Evolutionary conservation across 2,888 invertebrate species (phyloP).

Genomic region (Caenorhabditis becei): DNA sequence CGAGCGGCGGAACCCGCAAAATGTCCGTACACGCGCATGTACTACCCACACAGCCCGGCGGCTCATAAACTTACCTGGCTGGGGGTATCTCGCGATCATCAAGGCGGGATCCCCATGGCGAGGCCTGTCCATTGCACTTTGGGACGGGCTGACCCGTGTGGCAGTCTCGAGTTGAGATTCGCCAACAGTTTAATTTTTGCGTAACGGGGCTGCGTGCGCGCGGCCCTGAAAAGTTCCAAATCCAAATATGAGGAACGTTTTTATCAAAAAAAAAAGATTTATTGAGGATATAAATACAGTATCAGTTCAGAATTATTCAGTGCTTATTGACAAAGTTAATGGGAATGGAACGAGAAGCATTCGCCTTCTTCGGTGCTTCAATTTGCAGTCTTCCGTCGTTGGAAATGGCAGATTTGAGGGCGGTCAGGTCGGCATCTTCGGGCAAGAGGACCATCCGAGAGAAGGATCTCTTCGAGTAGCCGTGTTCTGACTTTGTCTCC

Average conservation of each 20-base stretch:
- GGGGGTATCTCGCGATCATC: conserved; percentile 87
- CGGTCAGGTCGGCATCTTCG: conserved; percentile 29
- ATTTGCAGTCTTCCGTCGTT: conserved; percentile 30
- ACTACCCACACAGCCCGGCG: conserved; percentile 82
- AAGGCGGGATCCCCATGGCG: conserved; percentile 87
- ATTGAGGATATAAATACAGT: too few relatives aligned
- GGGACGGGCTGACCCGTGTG: conserved; percentile 87
- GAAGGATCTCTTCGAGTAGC: conserved; percentile 35
- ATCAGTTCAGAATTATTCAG: not conserved
- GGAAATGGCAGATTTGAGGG: conserved; percentile 22
- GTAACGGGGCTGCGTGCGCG: conserved; percentile 81
- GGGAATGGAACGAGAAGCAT: conserved; percentile 33
- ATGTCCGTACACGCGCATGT: too few relatives aligned
- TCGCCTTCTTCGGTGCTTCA: conserved; percentile 26
- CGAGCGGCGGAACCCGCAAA: too few relatives aligned
- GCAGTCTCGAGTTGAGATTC: conserved; percentile 86
- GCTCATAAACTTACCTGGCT: conserved; percentile 87
- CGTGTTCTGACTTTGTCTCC: conserved; percentile 37
- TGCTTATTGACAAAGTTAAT: conserved; percentile 35
- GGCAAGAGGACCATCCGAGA: conserved; percentile 26
- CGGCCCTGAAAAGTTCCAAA: conserved; percentile 74
- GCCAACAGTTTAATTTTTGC: conserved; percentile 81
- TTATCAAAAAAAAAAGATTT: too few relatives aligned
- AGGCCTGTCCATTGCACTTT: conserved; percentile 88
- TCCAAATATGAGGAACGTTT: too few relatives aligned